Conservation (phyloP, 2,113 vertebrate species). For the Corvus moneduloides region DNA sequence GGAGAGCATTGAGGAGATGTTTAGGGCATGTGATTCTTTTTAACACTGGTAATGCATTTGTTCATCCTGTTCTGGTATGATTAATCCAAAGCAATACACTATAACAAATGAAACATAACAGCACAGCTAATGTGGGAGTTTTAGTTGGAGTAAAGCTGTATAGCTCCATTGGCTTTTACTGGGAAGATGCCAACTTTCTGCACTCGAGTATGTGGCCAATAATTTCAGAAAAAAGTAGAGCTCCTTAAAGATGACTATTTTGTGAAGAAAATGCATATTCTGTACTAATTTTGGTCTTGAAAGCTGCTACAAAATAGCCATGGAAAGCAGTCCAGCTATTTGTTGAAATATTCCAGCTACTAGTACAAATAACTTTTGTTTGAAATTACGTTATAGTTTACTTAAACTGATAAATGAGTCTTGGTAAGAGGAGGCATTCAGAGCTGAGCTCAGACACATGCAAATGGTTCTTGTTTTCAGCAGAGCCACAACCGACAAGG, state of each 20-base stretch:
- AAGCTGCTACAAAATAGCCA: not conserved
- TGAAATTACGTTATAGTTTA: slow-evolving; percentile 46
- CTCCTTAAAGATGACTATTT: not conserved
- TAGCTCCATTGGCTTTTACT: not conserved
- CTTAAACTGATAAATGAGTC: slow-evolving; percentile 10
- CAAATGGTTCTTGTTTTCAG: slow-evolving; percentile 4
- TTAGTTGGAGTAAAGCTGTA: not conserved
- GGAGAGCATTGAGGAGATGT: not conserved
- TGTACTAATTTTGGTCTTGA: not conserved
- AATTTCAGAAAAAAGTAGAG: not conserved
- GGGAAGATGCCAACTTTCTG: not conserved
- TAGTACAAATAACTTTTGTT: slow-evolving; percentile 40
- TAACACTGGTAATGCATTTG: not conserved
- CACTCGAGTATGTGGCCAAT: not conserved
- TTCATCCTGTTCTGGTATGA: not conserved
- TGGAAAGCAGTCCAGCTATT: not conserved
- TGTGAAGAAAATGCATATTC: not conserved
- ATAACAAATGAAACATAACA: not conserved
- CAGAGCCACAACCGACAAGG: not conserved
- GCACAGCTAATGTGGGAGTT: not conserved
- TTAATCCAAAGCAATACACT: not conserved
- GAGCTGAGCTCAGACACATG: not conserved
- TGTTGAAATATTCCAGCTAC: slow-evolving; percentile 26
- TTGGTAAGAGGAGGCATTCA: slow-evolving; percentile 14
- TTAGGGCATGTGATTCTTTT: not conserved